Evolutionary conservation across 2,888 invertebrate genomes (phyloP).

Genomic region (Leptogaster cylindrica): DNA sequence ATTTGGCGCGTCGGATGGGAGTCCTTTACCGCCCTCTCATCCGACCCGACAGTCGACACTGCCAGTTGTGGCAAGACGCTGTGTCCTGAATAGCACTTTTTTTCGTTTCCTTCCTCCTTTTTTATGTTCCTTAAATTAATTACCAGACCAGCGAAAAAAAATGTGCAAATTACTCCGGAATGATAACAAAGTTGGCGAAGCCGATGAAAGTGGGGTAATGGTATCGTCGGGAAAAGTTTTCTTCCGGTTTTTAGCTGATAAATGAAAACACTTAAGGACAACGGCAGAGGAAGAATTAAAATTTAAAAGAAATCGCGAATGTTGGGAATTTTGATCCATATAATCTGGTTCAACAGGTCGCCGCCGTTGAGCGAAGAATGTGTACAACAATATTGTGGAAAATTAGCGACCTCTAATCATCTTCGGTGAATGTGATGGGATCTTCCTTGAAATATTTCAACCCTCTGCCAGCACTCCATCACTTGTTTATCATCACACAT

Average conservation of each 20-base stretch:
- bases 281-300: neutral
- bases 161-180: constrained; percentile 36
- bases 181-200: constrained; percentile 30
- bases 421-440: neutral
- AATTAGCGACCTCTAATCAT: too few species aligned
- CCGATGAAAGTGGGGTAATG: constrained; percentile 23
- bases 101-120: neutral
- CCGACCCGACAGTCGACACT: neutral
- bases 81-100: neutral
- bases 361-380: neutral
- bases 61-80: constrained; percentile 25
- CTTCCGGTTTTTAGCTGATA: constrained; percentile 4
- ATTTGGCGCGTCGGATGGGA: constrained; percentile 19
- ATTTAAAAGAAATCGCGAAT: constrained; percentile 3
- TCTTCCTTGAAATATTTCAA: neutral
- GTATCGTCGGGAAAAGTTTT: constrained; percentile 28
- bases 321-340: constrained; percentile 18
- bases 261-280: constrained; percentile 1
- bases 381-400: too few species aligned
- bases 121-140: constrained; percentile 35
- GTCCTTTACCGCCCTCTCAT: too few species aligned
- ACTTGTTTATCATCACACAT: neutral
- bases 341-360: constrained; percentile 22
- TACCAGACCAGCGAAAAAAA: constrained; percentile 31
- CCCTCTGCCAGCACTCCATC: neutral